phyloP scores from a whole-genome alignment of 92 coral and sea anemone genomes.

The Phenganax subtilis region DNA sequence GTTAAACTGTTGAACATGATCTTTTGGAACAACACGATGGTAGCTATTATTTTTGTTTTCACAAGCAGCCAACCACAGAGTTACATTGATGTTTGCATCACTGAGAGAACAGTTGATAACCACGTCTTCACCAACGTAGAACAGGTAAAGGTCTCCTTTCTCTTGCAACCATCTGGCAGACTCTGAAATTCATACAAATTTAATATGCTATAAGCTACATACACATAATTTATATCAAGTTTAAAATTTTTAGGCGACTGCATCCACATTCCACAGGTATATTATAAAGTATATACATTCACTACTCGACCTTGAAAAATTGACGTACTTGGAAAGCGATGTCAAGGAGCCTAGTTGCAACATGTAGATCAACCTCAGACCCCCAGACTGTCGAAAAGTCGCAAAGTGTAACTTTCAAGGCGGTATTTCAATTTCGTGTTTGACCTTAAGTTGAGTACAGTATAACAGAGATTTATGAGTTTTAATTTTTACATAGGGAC shows the following conservation, averaged over 20 bases:
- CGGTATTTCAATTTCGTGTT: no score
- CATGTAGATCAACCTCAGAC: no score
- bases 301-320: no score
- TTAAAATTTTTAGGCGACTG: background rate
- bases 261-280: background rate
- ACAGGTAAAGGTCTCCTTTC: background rate
- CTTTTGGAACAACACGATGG: conserved; percentile 12
- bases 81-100: background rate
- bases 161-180: background rate
- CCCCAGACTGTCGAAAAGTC: no score
- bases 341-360: no score
- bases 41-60: background rate
- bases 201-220: background rate
- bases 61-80: background rate
- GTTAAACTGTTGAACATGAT: conserved; percentile 7
- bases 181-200: background rate
- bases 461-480: no score
- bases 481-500: no score
- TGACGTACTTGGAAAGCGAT: no score
- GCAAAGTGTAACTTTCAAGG: no score
- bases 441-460: no score
- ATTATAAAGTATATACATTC: background rate
- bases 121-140: background rate
- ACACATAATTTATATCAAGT: background rate
- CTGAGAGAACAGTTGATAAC: background rate